These are phyloP conservation scores for Anas platyrhynchos DNA, from an alignment of 2,113 vertebrate species.

Conservation along the genomic window DNA sequence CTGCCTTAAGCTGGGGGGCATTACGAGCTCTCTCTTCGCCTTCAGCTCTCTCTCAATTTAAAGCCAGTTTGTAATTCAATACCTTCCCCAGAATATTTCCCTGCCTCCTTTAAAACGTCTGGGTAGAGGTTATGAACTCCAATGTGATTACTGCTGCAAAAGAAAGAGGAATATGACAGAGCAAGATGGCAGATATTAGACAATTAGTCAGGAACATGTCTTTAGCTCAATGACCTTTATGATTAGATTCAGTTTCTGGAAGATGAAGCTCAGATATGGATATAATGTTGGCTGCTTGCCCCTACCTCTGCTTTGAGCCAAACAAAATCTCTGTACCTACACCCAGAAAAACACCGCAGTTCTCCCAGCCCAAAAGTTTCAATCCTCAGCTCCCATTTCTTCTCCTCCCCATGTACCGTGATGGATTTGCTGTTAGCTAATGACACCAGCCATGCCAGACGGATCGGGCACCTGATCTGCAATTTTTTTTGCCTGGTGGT, in stretches of 20 bases:
- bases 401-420: no score
- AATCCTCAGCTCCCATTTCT: background rate
- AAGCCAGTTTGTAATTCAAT: background rate
- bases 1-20: background rate
- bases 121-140: constrained; percentile 2
- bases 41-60: background rate
- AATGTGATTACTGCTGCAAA: background rate
- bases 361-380: background rate
- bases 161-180: background rate
- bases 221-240: background rate
- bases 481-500: background rate
- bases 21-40: background rate
- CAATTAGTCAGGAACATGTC: background rate
- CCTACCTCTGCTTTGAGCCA: background rate
- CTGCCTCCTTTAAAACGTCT: background rate
- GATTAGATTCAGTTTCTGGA: background rate
- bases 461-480: background rate
- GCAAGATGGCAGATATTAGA: background rate
- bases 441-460: background rate
- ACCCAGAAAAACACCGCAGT: background rate
- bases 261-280: background rate
- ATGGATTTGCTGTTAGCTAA: background rate
- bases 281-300: background rate
- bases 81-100: background rate
- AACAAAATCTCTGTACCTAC: background rate